Percentiles rank a stretch among this genome's conserved stretches.
Conservation (phyloP, 2,888 invertebrate genomes). For the Limnephilus auricula region DNA sequence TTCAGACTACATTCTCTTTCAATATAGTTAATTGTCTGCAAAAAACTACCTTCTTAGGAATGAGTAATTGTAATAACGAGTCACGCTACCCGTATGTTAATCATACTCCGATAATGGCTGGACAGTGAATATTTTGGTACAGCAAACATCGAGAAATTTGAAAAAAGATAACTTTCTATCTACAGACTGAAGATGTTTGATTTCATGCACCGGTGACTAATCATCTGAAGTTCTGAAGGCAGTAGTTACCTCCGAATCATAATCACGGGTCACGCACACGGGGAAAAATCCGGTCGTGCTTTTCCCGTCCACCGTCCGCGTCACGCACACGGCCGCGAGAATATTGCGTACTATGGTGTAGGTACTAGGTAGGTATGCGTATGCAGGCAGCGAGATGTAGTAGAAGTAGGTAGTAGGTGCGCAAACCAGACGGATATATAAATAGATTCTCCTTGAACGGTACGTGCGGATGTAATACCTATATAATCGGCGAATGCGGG, state of each 20-base stretch:
- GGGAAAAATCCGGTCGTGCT: constrained; percentile 16
- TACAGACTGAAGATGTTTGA: background rate
- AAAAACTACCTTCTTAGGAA: background rate
- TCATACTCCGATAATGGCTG: background rate
- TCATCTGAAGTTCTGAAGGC: background rate
- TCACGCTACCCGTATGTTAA: background rate
- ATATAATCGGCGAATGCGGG: constrained; percentile 36
- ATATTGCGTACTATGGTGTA: constrained; percentile 18
- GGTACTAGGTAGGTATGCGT: background rate
- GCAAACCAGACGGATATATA: constrained; percentile 59
- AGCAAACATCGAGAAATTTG: background rate
- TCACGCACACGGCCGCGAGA: background rate
- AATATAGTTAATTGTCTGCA: background rate
- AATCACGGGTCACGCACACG: background rate
- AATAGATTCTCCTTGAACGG: constrained; percentile 62
- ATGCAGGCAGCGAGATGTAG: background rate
- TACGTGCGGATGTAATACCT: constrained; percentile 54
- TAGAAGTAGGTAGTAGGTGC: constrained; percentile 36
- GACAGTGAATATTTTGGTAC: background rate
- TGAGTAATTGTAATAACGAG: background rate
- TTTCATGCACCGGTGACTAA: background rate
- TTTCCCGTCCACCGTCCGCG: constrained; percentile 17
- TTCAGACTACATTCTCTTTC: background rate
- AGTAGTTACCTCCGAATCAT: background rate
- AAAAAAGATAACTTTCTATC: background rate